Evolutionary conservation across 1,140 invertebrate species (phyloP).

Genomic region (Cryptotermes secundus): DNA sequence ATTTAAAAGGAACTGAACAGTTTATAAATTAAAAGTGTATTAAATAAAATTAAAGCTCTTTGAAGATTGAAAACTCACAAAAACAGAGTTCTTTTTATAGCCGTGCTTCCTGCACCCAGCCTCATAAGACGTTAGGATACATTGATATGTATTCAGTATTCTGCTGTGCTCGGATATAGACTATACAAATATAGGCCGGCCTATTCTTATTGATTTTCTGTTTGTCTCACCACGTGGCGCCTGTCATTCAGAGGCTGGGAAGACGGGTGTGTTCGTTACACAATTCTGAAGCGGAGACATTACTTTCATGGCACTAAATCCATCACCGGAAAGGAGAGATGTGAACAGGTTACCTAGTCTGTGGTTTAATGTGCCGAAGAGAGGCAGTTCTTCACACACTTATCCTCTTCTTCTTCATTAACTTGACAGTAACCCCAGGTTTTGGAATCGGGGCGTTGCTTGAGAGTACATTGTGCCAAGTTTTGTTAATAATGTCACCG

Average conservation of each 20-base stretch:
- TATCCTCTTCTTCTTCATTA: not conserved
- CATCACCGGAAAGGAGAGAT: not conserved
- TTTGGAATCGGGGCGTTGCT: not conserved
- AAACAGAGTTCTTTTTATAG: not conserved
- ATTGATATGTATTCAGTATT: constrained; percentile 11
- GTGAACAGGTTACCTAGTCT: not conserved
- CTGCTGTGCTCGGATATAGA: not conserved
- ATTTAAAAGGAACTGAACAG: not conserved
- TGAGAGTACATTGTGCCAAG: not conserved
- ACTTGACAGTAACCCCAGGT: not conserved
- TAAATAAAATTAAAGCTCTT: constrained; percentile 10
- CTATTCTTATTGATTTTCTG: not conserved
- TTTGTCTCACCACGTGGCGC: not conserved
- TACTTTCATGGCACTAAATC: not conserved
- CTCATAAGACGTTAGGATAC: not conserved
- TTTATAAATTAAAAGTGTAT: not conserved
- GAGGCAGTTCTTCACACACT: not conserved
- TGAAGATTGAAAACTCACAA: not conserved
- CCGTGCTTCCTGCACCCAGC: not conserved
- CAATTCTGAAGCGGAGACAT: not conserved
- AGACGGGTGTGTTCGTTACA: not conserved
- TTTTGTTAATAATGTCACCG: not conserved
- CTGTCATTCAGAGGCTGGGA: not conserved
- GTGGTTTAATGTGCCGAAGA: not conserved
- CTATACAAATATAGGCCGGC: not conserved